Percentiles rank a stretch among this genome's conserved stretches.
These are phyloP conservation scores for Neopipo cinnamomea DNA, from an alignment of 2,113 vertebrate species.

Conservation along the genomic window DNA sequence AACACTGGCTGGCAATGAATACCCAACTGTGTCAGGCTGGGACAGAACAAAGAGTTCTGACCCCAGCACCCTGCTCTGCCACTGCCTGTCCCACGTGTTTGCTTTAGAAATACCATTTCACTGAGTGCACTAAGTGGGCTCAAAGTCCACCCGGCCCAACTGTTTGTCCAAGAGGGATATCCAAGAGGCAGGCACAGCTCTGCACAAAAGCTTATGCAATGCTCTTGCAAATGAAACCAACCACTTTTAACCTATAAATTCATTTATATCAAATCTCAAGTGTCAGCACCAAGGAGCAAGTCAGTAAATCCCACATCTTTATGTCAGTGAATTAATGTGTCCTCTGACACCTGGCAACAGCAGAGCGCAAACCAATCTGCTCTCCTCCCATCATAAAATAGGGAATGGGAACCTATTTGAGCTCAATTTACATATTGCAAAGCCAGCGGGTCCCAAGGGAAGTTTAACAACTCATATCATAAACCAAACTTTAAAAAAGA, in stretches of 20 bases:
- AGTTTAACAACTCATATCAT: background rate
- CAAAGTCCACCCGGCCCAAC: background rate
- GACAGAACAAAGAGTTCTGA: background rate
- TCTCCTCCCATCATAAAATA: background rate
- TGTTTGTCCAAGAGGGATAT: background rate
- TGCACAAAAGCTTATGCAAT: background rate
- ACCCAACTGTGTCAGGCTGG: fast-evolving
- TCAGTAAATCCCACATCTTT: background rate
- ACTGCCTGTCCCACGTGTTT: background rate
- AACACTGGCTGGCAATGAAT: background rate
- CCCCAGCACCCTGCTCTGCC: background rate
- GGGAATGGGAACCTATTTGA: background rate
- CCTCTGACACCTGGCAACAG: background rate
- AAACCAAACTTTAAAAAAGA: background rate
- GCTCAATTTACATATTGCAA: background rate
- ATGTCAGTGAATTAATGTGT: background rate
- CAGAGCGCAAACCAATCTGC: background rate
- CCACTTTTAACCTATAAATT: background rate
- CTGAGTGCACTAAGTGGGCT: background rate
- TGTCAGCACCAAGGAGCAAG: background rate
- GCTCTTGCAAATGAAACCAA: background rate
- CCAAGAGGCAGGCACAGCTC: background rate
- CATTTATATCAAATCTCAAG: background rate
- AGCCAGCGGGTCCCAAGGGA: background rate
- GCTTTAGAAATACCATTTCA: background rate